A percentile compares a stretch with the other conserved stretches of the same genome.
Evolutionary conservation across 37 sponge, comb jelly and placozoan genomes (phyloP).

Genomic region (Sycon ciliatum): DNA sequence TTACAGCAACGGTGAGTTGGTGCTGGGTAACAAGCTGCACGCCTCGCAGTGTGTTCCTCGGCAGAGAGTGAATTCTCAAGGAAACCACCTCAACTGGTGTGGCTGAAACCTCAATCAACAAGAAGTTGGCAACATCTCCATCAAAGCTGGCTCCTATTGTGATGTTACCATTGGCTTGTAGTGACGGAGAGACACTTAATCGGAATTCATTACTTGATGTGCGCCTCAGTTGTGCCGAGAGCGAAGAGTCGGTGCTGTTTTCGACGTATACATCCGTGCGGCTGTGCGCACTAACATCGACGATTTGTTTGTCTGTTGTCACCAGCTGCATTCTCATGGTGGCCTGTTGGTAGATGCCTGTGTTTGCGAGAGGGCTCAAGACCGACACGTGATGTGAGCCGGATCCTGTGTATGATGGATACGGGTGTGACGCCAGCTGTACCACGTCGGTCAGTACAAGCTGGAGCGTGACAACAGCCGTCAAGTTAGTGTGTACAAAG

Average conservation of each 20-base stretch:
- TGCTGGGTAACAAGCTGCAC: neutral
- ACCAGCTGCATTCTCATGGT: neutral
- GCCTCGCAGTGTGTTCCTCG: neutral
- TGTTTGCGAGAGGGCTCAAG: neutral
- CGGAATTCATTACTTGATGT: too few relatives aligned
- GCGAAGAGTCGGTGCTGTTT: neutral
- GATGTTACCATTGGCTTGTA: too few relatives aligned
- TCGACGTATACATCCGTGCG: neutral
- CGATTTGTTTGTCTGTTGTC: neutral
- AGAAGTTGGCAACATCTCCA: neutral
- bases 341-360: slow-evolving; percentile 12
- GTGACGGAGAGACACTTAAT: too few relatives aligned
- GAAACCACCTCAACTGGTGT: neutral
- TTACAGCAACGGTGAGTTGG: neutral
- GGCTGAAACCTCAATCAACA: neutral
- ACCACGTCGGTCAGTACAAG: too few relatives aligned
- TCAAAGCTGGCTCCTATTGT: neutral
- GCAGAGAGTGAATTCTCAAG: neutral
- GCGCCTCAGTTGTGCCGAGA: neutral
- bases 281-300: neutral
- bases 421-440: too few relatives aligned
- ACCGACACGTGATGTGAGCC: neutral
- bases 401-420: slow-evolving; percentile 1
- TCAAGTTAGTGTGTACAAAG: too few relatives aligned
- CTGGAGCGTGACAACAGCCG: too few relatives aligned